phyloP scores from a whole-genome alignment of 2,113 vertebrate genomes.

The Corvus moneduloides region DNA sequence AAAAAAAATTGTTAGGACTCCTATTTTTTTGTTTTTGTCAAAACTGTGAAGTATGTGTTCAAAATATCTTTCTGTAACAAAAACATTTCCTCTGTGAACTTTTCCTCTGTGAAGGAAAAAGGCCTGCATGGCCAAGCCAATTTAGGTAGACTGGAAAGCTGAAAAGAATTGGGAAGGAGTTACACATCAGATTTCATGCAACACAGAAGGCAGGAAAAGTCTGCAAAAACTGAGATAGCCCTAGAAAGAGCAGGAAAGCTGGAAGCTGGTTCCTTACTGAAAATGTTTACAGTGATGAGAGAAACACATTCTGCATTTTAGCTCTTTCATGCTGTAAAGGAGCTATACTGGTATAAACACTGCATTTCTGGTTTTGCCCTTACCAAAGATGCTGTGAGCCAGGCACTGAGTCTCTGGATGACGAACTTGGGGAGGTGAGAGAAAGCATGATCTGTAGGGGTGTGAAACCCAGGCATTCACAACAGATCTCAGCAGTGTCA shows the following conservation, averaged over 20 bases:
- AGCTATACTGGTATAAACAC: not conserved
- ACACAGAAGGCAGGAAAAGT: not conserved
- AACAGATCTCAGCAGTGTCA: not conserved
- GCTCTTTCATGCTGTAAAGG: not conserved
- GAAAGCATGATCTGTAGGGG: not conserved
- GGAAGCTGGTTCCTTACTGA: not conserved
- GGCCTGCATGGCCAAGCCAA: not conserved
- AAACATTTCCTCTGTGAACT: not conserved
- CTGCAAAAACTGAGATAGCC: not conserved
- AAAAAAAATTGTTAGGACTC: too few species aligned
- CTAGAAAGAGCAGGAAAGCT: not conserved
- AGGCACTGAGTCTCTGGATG: not conserved
- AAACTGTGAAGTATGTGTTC: not conserved
- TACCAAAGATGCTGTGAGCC: not conserved
- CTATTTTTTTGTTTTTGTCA: not conserved
- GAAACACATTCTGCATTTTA: not conserved
- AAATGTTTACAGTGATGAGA: not conserved
- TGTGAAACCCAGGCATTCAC: accelerated
- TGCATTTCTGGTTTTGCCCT: not conserved
- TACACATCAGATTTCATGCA: not conserved
- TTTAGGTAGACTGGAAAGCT: not conserved
- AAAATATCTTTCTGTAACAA: not conserved
- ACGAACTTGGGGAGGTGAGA: not conserved
- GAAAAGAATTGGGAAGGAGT: not conserved
- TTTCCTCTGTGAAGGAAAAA: not conserved